Evolutionary conservation across 2,113 vertebrate species (phyloP).

Genomic region (Petroica traversi): DNA sequence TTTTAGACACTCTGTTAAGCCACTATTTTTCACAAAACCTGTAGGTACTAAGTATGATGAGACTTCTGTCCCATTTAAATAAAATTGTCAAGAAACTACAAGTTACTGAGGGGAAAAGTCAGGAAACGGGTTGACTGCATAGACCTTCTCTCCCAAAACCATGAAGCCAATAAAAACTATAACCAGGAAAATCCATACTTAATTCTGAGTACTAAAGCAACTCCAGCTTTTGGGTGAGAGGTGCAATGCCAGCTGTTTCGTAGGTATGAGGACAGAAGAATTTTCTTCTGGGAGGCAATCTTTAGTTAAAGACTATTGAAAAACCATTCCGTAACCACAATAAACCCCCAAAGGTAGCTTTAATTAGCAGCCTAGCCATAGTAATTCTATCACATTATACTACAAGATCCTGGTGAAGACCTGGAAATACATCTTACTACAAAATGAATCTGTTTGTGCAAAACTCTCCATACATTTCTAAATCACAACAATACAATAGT

Average conservation of each 20-base stretch:
- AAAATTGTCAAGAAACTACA: background rate
- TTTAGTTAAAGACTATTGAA: background rate
- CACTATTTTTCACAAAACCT: background rate
- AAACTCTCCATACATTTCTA: background rate
- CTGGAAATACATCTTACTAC: background rate
- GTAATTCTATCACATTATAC: background rate
- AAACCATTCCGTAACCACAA: background rate
- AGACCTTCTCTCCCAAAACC: background rate
- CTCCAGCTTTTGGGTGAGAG: background rate
- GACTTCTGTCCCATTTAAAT: background rate
- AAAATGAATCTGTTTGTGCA: background rate
- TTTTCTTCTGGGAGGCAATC: background rate
- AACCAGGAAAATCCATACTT: background rate
- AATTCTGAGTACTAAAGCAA: background rate
- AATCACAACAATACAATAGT: constrained; percentile 1
- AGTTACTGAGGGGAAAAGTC: background rate
- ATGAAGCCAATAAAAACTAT: background rate
- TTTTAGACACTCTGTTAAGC: background rate
- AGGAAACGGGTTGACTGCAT: background rate
- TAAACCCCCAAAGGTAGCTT: background rate
- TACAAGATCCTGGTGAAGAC: background rate
- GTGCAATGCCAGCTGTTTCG: background rate
- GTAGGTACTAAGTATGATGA: background rate
- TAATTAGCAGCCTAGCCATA: background rate
- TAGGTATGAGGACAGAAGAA: background rate